A percentile compares a stretch with the other conserved stretches of the same genome.
Conservation (phyloP, 64 coral and sea anemone genomes). For the Dendronephthya gigantea region DNA sequence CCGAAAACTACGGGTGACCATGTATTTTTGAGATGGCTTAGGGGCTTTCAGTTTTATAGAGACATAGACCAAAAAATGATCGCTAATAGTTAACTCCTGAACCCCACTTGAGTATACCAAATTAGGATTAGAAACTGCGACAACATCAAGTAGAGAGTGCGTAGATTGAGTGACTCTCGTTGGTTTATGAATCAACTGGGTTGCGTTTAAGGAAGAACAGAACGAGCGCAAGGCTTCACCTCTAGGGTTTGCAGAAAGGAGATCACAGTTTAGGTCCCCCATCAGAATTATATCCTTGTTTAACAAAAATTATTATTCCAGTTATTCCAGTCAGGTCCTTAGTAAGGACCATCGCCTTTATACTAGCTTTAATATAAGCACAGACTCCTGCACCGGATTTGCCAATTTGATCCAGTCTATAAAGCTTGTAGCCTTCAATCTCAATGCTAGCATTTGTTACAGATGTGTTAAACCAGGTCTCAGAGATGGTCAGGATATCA, state of each 20-base stretch:
- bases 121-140: conserved; percentile 40
- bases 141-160: conserved; percentile 24
- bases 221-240: conserved; percentile 30
- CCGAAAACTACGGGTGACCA: conserved; percentile 35
- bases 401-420: conserved; percentile 24
- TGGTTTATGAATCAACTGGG: conserved; percentile 35
- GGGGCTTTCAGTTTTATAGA: conserved; percentile 17
- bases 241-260: conserved; percentile 18
- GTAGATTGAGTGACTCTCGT: conserved; percentile 26
- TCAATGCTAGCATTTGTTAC: conserved; percentile 6
- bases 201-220: conserved; percentile 17
- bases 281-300: conserved; percentile 38
- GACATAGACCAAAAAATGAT: conserved; percentile 37
- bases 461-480: conserved; percentile 30
- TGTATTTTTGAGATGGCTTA: conserved; percentile 15
- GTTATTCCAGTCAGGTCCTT: conserved; percentile 1
- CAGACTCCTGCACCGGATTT: conserved; percentile 21
- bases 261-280: conserved; percentile 44
- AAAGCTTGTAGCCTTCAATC: conserved; percentile 20
- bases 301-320: conserved; percentile 9
- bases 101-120: conserved; percentile 18
- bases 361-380: conserved; percentile 1
- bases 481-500: conserved; percentile 18
- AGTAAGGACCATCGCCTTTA: conserved; percentile 14
- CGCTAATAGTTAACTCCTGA: conserved; percentile 35